A percentile compares a stretch with the other conserved stretches of the same genome.
Conservation (phyloP, 2,797 vertebrate genomes). For the Micropoecilia bifurca region DNA sequence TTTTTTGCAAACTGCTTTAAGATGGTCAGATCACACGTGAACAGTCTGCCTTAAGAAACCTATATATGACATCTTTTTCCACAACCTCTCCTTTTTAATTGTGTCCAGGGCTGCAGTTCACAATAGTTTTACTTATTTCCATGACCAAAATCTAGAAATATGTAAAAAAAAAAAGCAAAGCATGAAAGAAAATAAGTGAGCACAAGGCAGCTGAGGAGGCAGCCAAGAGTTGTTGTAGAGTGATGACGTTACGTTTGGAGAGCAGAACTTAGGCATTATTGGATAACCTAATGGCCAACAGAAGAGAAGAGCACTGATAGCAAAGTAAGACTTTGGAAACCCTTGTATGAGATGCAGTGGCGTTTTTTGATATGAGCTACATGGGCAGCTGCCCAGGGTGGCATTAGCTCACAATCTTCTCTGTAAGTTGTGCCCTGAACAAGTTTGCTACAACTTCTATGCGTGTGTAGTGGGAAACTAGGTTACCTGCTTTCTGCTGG, state of each 20-base stretch:
- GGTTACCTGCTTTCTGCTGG: not conserved
- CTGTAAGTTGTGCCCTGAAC: not conserved
- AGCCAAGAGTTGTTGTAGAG: slow-evolving; percentile 6
- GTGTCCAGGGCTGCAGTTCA: not conserved
- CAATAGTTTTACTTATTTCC: not conserved
- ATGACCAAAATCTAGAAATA: slow-evolving; percentile 7
- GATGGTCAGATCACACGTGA: slow-evolving; percentile 54
- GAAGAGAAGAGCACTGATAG: not conserved
- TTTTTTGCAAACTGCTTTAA: slow-evolving; percentile 51
- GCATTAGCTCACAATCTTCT: not conserved
- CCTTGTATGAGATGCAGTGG: not conserved
- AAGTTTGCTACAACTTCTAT: not conserved
- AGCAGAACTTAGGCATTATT: slow-evolving; percentile 9
- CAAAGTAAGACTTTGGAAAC: not conserved
- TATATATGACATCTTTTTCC: slow-evolving; percentile 1
- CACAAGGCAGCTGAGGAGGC: slow-evolving; percentile 1
- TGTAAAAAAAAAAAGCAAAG: not conserved
- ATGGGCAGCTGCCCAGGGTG: not conserved
- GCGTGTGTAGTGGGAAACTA: not conserved
- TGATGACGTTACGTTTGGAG: slow-evolving; percentile 13
- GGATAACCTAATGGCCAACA: slow-evolving; percentile 6
- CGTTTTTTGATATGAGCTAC: not conserved
- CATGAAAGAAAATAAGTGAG: slow-evolving; percentile 10
- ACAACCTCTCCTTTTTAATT: not conserved
- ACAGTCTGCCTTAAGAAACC: slow-evolving; percentile 23